Evolutionary conservation across 2,888 invertebrate genomes (phyloP).

Genomic region (Gandaritis pyraliata): DNA sequence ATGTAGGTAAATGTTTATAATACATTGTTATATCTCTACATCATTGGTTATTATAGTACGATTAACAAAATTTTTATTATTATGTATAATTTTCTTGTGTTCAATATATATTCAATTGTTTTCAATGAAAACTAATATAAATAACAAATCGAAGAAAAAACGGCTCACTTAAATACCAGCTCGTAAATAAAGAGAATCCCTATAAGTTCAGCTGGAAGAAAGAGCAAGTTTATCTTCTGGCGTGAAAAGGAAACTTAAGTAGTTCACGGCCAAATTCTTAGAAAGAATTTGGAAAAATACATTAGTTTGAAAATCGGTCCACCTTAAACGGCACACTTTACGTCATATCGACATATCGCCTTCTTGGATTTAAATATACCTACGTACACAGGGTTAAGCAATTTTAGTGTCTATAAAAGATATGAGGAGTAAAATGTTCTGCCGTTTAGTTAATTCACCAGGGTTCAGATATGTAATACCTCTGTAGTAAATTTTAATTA

Average conservation of each 20-base stretch:
- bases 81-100: not conserved
- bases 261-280: constrained; percentile 34
- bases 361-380: too few species aligned
- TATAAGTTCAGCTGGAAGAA: constrained; percentile 58
- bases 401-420: too few species aligned
- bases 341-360: not conserved
- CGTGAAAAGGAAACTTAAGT: constrained; percentile 40
- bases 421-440: too few species aligned
- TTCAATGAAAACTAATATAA: constrained; percentile 52
- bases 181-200: constrained; percentile 70
- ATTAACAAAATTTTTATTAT: too few species aligned
- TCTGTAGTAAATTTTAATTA: too few species aligned
- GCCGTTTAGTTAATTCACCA: too few species aligned
- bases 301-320: too few species aligned
- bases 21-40: not conserved
- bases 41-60: too few species aligned
- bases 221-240: constrained; percentile 42
- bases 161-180: constrained; percentile 61
- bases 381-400: too few species aligned
- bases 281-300: constrained; percentile 41
- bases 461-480: too few species aligned
- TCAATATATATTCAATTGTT: constrained; percentile 18
- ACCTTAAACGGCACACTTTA: constrained; percentile 26
- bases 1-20: too few species aligned
- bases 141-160: constrained; percentile 64